Evolutionary conservation across 2,888 invertebrate genomes (phyloP).

Genomic region (Oscheius onirici): DNA sequence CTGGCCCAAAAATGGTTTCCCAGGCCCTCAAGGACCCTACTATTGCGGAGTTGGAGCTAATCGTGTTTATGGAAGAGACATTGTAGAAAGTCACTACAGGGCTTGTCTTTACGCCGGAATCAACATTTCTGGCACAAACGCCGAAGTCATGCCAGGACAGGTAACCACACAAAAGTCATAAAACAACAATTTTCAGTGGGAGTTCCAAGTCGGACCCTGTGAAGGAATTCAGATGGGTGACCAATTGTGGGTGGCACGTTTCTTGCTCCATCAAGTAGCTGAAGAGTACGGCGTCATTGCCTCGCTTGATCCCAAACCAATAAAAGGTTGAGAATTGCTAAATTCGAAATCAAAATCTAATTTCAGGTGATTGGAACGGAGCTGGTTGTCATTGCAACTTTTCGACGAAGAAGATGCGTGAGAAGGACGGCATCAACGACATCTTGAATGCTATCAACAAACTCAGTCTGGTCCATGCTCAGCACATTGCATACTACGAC

Average conservation of each 20-base stretch:
- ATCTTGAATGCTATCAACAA: constrained; percentile 96
- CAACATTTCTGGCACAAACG: constrained; percentile 90
- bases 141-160: constrained; percentile 79
- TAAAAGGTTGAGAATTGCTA: constrained; percentile 73
- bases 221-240: constrained; percentile 75
- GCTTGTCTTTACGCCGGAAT: constrained; percentile 94
- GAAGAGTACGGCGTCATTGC: constrained; percentile 75
- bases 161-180: too few relatives aligned
- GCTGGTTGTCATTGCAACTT: constrained; percentile 96
- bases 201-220: constrained; percentile 73
- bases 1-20: constrained; percentile 72
- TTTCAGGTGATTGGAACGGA: constrained; percentile 87
- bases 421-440: constrained; percentile 82
- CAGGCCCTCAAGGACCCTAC: constrained; percentile 81
- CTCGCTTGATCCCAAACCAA: constrained; percentile 75
- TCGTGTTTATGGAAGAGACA: constrained; percentile 88
- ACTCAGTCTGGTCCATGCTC: constrained; percentile 87
- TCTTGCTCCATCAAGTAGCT: constrained; percentile 74
- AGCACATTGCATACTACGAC: constrained; percentile 95
- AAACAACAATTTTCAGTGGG: constrained; percentile 53
- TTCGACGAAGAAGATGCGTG: constrained; percentile 90
- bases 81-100: constrained; percentile 94
- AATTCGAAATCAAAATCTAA: neutral
- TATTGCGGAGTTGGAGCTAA: constrained; percentile 90
- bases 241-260: constrained; percentile 75